A percentile compares a stretch with the other conserved stretches of the same genome.
Evolutionary conservation across 2,113 vertebrate species (phyloP).

Genomic region (Gasterosteus nipponicus): DNA sequence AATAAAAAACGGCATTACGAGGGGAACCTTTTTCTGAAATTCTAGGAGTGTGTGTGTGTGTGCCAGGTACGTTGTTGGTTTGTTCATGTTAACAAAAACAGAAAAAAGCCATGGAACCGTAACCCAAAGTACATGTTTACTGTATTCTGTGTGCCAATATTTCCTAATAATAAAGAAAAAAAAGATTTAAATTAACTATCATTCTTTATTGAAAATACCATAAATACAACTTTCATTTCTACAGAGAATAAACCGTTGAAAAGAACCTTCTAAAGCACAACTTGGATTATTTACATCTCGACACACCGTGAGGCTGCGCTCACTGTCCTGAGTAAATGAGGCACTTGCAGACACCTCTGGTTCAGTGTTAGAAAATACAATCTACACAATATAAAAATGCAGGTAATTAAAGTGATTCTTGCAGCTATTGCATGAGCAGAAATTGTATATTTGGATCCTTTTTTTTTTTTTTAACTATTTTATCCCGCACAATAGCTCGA

Average conservation of each 20-base stretch:
- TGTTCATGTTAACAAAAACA: no score
- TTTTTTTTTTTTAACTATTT: not conserved
- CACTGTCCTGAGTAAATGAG: conserved; percentile 18
- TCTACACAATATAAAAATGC: conserved; percentile 9
- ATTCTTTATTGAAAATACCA: conserved; percentile 39
- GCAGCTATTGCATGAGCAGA: not conserved
- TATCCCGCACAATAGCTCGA: conserved; percentile 18
- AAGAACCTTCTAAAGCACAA: not conserved
- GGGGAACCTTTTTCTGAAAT: no score
- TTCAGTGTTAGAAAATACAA: not conserved
- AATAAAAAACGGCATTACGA: no score
- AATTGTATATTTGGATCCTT: not conserved
- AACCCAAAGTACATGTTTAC: no score
- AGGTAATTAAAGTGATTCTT: not conserved
- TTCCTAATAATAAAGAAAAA: not conserved
- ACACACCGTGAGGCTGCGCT: conserved; percentile 37
- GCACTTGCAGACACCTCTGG: conserved; percentile 3
- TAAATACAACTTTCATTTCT: conserved; percentile 32
- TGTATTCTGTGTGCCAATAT: no score
- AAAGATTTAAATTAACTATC: not conserved
- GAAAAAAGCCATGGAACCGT: no score
- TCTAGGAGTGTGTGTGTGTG: no score
- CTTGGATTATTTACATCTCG: conserved; percentile 50
- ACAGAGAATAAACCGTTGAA: conserved; percentile 13
- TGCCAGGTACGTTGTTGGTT: no score